Conservation (phyloP, 2,113 vertebrate species). For the Gymnorhina tibicen region DNA sequence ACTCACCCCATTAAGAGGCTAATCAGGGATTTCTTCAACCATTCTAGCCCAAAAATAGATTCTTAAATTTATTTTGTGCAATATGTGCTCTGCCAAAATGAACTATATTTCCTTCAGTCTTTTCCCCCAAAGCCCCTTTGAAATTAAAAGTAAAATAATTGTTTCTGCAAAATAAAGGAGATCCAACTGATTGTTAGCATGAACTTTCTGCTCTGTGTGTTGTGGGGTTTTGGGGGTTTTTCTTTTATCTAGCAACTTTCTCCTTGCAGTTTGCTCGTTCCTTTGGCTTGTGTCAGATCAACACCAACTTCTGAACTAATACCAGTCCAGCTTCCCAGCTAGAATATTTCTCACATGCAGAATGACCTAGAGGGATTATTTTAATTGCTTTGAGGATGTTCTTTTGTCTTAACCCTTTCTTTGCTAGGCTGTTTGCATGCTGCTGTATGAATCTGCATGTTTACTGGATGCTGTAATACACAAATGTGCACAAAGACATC, state of each 20-base stretch:
- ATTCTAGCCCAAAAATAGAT: conserved; percentile 20
- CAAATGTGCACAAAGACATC: neutral
- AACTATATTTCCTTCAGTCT: neutral
- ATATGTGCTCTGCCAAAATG: neutral
- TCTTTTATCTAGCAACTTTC: neutral
- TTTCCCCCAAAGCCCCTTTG: neutral
- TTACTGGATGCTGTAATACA: neutral
- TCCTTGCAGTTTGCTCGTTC: neutral
- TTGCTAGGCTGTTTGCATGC: conserved; percentile 40
- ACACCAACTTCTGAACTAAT: neutral
- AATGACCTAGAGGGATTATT: neutral
- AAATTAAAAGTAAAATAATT: conserved; percentile 16
- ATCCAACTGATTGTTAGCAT: neutral
- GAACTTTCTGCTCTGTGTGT: neutral
- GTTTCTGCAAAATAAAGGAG: neutral
- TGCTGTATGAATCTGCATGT: conserved; percentile 27
- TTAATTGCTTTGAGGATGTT: neutral
- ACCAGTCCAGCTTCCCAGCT: neutral
- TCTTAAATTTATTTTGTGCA: neutral
- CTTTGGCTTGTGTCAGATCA: conserved; percentile 4
- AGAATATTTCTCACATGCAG: neutral
- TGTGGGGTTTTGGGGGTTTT: rapidly evolving
- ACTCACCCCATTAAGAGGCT: conserved; percentile 38
- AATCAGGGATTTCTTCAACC: conserved; percentile 35
- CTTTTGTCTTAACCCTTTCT: neutral